phyloP scores from a whole-genome alignment of 2,113 vertebrate species.

The Ictidomys tridecemlineatus region DNA sequence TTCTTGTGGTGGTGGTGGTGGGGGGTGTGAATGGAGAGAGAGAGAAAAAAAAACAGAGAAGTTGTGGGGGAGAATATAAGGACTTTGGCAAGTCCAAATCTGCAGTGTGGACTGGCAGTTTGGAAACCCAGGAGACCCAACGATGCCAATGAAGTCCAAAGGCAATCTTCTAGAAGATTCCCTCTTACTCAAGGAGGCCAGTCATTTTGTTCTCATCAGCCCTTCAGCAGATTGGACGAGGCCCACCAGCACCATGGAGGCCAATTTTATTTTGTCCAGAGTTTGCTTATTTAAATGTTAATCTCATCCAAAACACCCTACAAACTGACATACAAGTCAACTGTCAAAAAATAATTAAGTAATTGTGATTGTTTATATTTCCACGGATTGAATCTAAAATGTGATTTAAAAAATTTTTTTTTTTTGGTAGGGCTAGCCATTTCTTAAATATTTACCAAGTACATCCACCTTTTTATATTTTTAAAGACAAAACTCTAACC shows the following conservation, averaged over 20 bases:
- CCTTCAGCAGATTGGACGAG: not conserved
- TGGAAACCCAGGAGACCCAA: not conserved
- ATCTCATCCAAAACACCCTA: not conserved
- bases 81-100: not conserved
- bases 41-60: not conserved
- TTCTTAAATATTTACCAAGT: not conserved
- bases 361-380: not conserved
- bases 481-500: not conserved
- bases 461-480: not conserved
- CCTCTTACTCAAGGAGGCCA: not conserved
- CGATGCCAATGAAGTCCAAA: not conserved
- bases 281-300: not conserved
- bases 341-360: not conserved
- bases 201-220: not conserved
- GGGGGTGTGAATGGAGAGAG: not conserved
- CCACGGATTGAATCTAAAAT: not conserved
- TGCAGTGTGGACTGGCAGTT: not conserved
- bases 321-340: not conserved
- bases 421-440: not conserved
- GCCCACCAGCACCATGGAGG: not conserved
- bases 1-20: not conserved
- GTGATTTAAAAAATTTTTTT: not conserved
- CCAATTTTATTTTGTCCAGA: not conserved
- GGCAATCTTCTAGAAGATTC: not conserved
- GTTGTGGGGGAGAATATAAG: not conserved